These are phyloP conservation scores for Aplysia californica DNA, from an alignment of 1,140 invertebrate species.

Conservation along the genomic window DNA sequence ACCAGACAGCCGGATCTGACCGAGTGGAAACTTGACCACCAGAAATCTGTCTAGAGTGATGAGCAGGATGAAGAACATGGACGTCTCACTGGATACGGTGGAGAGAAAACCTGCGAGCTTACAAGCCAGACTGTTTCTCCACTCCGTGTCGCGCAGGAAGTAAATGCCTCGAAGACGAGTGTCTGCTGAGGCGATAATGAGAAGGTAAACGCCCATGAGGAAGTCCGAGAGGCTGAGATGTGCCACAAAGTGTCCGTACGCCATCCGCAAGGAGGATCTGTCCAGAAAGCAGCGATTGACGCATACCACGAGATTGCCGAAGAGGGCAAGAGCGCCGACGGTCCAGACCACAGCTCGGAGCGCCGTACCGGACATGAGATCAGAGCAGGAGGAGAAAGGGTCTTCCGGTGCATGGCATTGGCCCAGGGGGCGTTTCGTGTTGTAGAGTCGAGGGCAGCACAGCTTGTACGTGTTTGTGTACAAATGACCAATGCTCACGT, in stretches of 20 bases:
- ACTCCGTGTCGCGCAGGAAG: constrained; percentile 42
- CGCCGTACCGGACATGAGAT: constrained; percentile 29
- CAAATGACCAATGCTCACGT: no score
- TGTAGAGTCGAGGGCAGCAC: constrained; percentile 31
- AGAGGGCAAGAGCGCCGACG: constrained; percentile 29
- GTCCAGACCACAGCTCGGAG: constrained; percentile 36
- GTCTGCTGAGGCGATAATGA: constrained; percentile 52
- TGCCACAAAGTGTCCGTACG: constrained; percentile 38
- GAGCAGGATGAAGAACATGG: constrained; percentile 46
- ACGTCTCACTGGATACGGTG: constrained; percentile 48
- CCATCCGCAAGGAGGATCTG: background rate
- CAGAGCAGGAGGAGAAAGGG: constrained; percentile 40
- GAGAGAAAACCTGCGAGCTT: constrained; percentile 48
- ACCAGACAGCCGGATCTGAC: constrained; percentile 11
- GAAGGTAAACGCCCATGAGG: constrained; percentile 56
- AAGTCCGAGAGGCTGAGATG: constrained; percentile 54
- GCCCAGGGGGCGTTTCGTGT: background rate
- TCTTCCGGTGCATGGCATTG: constrained; percentile 34
- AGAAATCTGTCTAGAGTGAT: constrained; percentile 53
- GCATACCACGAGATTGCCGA: constrained; percentile 44
- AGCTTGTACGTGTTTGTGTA: no score
- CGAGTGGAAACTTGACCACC: constrained; percentile 46
- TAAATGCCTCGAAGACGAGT: constrained; percentile 46
- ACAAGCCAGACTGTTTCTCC: constrained; percentile 47
- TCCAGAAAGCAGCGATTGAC: constrained; percentile 27